A percentile compares a stretch with the other conserved stretches of the same genome.
Conservation (phyloP, 2,888 invertebrate genomes). For the Drosophila peninsularis region DNA sequence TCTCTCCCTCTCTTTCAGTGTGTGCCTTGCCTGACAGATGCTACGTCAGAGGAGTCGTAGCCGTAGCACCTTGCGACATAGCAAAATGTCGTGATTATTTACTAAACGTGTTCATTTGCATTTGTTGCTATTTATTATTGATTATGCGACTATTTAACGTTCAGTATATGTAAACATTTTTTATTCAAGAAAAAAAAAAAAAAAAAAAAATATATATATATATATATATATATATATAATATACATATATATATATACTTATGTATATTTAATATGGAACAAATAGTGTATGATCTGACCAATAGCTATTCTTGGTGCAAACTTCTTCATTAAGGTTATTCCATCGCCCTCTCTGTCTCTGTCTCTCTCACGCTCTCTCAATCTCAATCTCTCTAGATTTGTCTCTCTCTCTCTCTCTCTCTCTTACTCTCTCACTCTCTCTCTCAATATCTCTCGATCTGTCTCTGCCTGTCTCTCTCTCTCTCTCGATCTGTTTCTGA, state of each 20-base stretch:
- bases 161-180: conserved; percentile 74
- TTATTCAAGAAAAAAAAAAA: too few species aligned
- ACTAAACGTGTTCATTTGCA: conserved; percentile 76
- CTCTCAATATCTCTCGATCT: neutral
- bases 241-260: neutral
- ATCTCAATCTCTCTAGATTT: neutral
- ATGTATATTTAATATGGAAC: conserved; percentile 16
- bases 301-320: neutral
- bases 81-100: conserved; percentile 62
- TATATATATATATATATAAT: neutral
- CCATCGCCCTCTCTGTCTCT: neutral
- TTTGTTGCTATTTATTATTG: conserved; percentile 71
- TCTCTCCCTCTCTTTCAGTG: neutral
- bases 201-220: neutral
- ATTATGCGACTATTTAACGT: conserved; percentile 76
- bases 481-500: neutral
- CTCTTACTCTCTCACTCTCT: neutral
- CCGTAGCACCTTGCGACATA: conserved; percentile 13
- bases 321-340: too few species aligned
- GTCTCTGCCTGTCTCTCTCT: neutral
- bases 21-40: too few species aligned
- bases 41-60: conserved; percentile 33
- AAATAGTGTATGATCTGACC: neutral
- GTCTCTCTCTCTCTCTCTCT: neutral
- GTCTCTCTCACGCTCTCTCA: neutral